Evolutionary conservation across 1,140 invertebrate species (phyloP), one percentile per base, ranked within the genome.

Genomic region (Drosophila ananassae): DNA sequence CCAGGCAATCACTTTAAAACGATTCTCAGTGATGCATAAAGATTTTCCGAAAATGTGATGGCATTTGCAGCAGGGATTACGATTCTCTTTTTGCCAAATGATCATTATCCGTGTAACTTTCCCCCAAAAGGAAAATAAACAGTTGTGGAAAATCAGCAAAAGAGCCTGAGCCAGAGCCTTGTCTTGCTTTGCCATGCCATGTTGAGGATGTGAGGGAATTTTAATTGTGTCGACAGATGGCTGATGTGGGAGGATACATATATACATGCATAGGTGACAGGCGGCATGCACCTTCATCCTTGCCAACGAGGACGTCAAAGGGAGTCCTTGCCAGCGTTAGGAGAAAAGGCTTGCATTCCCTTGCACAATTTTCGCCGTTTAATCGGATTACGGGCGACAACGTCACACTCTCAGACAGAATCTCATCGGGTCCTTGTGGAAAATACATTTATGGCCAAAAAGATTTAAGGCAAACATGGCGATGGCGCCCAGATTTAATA

Each of bases 291-390:
- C 41, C 58, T 53, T 50, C 46, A 51, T 34, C 21, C 44, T 50
- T 34, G 52, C 50, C 34, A 8, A 34, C 48, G 59, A 77, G 74
- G 41, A 54, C 54, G 41, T 32, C 34, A 37, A 47, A 47, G 44
- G 17, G 44, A 47, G 44, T 47, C 62, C 22, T 54, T 60, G 47
- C 55, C 30, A 52, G 7, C n/a, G 34, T 4, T 37, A 37, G 10
- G 37, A 51, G 68, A 73, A 57, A 67, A 53, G 17, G 41, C 41
- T 44, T 82, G 79, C 79, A 83, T 64, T 78, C 77, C 47, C 48
- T 61, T 67, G 79, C 68, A 82, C 83, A 78, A 82, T 69, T 64
- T 77, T 56, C 60, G 60, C 51, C 82, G 54, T 82, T 81, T 81
- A 87, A 85, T 74, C 81, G 78, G 81, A 85, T 84, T 81, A 59